Evolutionary conservation across 2,888 invertebrate species (phyloP), one percentile per base, ranked within the genome.

Genomic region (Drosophila infuscata): DNA sequence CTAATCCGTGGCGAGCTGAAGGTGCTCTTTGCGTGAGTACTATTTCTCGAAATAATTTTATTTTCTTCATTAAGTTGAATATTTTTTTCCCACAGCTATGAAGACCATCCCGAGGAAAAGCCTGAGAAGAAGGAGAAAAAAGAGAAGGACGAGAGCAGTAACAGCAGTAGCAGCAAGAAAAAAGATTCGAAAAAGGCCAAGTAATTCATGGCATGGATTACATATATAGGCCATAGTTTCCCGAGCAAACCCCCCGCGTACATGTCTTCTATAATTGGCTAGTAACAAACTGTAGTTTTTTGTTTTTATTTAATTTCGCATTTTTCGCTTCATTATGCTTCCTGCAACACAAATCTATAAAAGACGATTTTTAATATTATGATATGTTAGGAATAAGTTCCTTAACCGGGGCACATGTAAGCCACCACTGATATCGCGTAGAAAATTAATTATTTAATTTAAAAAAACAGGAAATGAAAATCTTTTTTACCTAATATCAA

Each of bases 1-100:
- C 93, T 98, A 46, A 92, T 98, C 41, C 96, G 97, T 89, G 99
- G 99, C 32, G 99, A 99, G 92, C 94, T 99, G 66, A 96, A 96
- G 85, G 96, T 96, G 7, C 94, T 99, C 85, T 98, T 99, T 94
- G 96, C 96, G 98, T 99, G 93, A 96, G 96, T 66, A 2, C 33
- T 15, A n/a, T 2, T 12, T 1, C 11, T 32, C 1, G 2, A 4
- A 32, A 15, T 25, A 20, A 12, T 8, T 9, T 1, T 5, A n/a
- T 32, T 9, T 46, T 3, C 0, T 29, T 49, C 3, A n/a, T 0
- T 43, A 25, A 56, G 4, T n/a, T 32, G 11, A 20, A 32, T 25
- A n/a, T 54, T 3, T 12, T 1, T 7, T n/a, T 3, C 4, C 0
- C 20, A 52, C 88, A 96, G 96, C 58, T 96, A 96, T 91, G 96